Percentiles rank a stretch among this genome's conserved stretches.
These are phyloP conservation scores for Desmophyllum pertusum DNA, from an alignment of 92 coral and sea anemone genomes.

Conservation along the genomic window DNA sequence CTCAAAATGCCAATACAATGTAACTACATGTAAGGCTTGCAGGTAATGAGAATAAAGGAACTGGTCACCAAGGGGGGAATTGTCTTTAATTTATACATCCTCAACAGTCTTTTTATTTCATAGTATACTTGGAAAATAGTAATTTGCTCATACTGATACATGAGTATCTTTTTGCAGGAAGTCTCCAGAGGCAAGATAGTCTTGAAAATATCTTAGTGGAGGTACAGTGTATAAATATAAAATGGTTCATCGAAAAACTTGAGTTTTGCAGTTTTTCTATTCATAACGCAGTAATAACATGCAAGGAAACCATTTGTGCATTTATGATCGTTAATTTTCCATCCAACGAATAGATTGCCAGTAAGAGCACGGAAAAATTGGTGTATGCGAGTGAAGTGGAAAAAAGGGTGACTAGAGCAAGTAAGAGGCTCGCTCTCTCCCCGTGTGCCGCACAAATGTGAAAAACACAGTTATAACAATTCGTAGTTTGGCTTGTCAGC, in stretches of 20 bases:
- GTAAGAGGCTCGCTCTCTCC: neutral
- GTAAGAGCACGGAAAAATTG: no score
- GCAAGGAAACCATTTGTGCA: no score
- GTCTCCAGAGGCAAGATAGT: constrained; percentile 41
- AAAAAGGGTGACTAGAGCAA: neutral
- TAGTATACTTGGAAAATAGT: neutral
- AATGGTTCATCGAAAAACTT: neutral
- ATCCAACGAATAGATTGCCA: no score
- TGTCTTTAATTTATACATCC: neutral
- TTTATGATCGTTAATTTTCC: no score
- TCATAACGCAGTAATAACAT: no score
- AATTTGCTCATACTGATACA: neutral
- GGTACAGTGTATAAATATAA: neutral
- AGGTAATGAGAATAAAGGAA: neutral
- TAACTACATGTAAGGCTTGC: neutral
- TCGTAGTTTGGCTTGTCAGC: neutral
- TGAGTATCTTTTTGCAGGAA: constrained; percentile 19
- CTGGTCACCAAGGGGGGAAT: neutral
- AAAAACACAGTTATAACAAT: neutral
- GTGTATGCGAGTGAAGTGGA: neutral
- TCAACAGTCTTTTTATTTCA: neutral
- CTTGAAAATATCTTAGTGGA: constrained; percentile 52
- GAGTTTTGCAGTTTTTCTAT: neutral
- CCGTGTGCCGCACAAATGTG: neutral
- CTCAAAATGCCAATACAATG: neutral